A percentile compares a stretch with the other conserved stretches of the same genome.
Evolutionary conservation across 2,113 vertebrate species (phyloP).

Genomic region (Egretta garzetta): DNA sequence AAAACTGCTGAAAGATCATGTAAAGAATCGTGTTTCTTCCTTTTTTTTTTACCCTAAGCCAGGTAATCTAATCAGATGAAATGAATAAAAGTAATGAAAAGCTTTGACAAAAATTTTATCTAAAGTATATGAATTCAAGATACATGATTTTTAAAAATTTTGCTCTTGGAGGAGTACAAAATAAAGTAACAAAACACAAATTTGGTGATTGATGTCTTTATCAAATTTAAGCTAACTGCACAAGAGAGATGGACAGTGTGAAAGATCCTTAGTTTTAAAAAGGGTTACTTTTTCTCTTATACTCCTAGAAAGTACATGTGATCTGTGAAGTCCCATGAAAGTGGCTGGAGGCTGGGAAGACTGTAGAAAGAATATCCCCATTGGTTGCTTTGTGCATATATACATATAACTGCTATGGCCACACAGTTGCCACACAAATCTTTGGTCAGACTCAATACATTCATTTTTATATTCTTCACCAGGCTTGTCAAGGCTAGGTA

Average conservation of each 20-base stretch:
- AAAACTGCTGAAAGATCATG: background rate
- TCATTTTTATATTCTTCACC: background rate
- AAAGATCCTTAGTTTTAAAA: background rate
- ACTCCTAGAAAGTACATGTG: background rate
- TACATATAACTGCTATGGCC: background rate
- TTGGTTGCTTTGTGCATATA: background rate
- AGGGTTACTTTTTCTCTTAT: background rate
- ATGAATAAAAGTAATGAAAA: background rate
- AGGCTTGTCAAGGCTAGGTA: background rate
- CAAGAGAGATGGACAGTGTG: background rate
- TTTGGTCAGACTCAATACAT: background rate
- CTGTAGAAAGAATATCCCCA: background rate
- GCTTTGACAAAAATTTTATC: background rate
- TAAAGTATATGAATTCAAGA: background rate
- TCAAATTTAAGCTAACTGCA: background rate
- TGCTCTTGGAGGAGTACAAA: rapidly evolving
- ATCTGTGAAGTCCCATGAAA: background rate
- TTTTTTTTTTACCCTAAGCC: background rate
- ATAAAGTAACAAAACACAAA: background rate
- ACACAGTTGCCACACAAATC: too few relatives aligned
- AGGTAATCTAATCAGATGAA: background rate
- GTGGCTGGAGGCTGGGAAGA: background rate
- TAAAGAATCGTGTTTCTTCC: background rate
- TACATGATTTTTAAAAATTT: rapidly evolving
- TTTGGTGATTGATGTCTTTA: background rate